These are phyloP conservation scores for Notechis scutatus DNA, from an alignment of 2,113 vertebrate genomes.

Conservation along the genomic window DNA sequence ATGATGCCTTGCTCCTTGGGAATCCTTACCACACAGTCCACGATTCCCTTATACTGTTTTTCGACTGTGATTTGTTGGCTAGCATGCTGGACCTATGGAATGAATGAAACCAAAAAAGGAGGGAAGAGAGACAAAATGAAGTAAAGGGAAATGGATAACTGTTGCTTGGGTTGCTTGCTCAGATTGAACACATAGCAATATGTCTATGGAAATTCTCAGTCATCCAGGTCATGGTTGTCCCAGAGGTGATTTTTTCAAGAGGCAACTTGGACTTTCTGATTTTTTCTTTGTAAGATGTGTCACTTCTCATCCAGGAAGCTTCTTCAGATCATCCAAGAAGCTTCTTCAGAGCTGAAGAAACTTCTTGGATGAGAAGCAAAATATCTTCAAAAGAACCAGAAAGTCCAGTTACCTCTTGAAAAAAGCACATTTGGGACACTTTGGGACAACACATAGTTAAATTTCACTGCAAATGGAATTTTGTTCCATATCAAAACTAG, in stretches of 20 bases:
- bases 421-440: neutral
- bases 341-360: no score
- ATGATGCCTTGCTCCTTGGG: constrained; percentile 94
- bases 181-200: neutral
- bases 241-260: no score
- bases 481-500: neutral
- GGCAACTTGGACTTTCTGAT: no score
- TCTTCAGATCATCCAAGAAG: no score
- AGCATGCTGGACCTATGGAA: constrained; percentile 90
- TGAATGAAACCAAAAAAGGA: neutral
- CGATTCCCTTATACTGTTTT: constrained; percentile 94
- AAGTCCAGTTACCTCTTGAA: no score
- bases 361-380: no score
- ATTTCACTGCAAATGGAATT: neutral
- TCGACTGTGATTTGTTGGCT: constrained; percentile 94
- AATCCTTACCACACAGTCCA: constrained; percentile 92
- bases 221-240: no score
- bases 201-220: no score
- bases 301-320: no score
- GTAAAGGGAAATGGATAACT: no score
- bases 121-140: neutral
- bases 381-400: no score
- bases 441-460: neutral
- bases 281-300: no score
- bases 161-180: neutral